Evolutionary conservation across 1,140 invertebrate genomes (phyloP).

Genomic region (Drosophila bocki): DNA sequence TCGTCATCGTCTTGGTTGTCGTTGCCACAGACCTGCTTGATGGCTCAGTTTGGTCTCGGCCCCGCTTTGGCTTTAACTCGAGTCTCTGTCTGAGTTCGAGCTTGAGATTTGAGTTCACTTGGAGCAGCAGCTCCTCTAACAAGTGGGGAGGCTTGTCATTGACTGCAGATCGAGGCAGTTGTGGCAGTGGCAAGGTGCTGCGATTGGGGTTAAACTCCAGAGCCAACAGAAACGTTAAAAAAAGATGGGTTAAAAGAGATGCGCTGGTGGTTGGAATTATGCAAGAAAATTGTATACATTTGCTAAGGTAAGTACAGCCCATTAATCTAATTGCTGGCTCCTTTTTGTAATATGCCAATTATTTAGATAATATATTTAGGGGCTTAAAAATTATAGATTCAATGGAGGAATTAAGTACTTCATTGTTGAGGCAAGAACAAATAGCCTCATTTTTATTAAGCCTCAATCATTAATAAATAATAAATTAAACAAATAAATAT

Average conservation of each 20-base stretch:
- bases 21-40: conserved; percentile 19
- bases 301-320: conserved; percentile 1
- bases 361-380: neutral
- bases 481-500: no score
- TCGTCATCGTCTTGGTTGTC: conserved; percentile 19
- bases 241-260: conserved; percentile 4
- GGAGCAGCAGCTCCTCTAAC: conserved; percentile 24
- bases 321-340: conserved; percentile 4
- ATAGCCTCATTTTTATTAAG: neutral
- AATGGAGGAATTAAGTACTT: neutral
- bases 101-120: conserved; percentile 25
- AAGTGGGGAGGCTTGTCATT: conserved; percentile 43
- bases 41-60: conserved; percentile 36
- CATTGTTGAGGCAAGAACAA: neutral
- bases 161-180: conserved; percentile 33
- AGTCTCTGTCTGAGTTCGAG: neutral
- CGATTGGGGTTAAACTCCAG: conserved; percentile 48
- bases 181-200: conserved; percentile 42
- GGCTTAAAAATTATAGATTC: neutral
- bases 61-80: neutral
- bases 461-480: no score
- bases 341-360: neutral
- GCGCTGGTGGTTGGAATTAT: conserved; percentile 12
- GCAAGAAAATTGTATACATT: conserved; percentile 31
- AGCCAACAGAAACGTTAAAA: conserved; percentile 21